These are phyloP conservation scores for Poeciliopsis gracilis DNA, from an alignment of 2,797 vertebrate species.

Conservation along the genomic window DNA sequence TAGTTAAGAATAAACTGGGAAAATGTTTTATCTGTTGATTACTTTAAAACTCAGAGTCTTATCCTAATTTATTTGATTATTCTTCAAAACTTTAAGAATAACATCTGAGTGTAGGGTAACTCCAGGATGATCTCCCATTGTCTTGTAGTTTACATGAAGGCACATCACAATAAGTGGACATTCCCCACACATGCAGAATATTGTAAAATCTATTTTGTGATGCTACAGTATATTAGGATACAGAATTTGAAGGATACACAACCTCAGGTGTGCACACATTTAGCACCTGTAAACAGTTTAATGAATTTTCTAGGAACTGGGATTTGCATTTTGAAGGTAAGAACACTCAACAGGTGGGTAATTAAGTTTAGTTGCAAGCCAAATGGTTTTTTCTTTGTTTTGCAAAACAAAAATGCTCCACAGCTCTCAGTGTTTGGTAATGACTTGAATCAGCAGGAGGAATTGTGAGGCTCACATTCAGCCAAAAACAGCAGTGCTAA, in stretches of 20 bases:
- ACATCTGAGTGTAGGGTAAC: background rate
- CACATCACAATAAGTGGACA: background rate
- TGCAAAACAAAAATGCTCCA: background rate
- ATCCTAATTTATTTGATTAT: background rate
- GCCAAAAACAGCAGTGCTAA: background rate
- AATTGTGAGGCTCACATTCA: background rate
- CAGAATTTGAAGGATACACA: background rate
- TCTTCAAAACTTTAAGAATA: background rate
- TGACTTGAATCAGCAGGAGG: background rate
- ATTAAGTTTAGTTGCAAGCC: background rate
- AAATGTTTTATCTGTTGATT: background rate
- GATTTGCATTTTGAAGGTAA: background rate
- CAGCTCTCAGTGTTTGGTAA: background rate
- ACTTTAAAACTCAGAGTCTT: background rate
- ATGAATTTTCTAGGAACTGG: background rate
- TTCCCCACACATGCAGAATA: background rate
- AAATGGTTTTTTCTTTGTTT: background rate
- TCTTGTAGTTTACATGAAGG: background rate
- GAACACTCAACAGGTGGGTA: background rate
- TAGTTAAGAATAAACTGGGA: background rate
- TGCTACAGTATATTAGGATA: background rate
- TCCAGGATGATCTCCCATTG: background rate
- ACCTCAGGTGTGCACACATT: background rate
- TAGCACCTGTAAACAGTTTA: background rate
- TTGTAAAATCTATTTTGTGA: background rate